A percentile compares a stretch with the other conserved stretches of the same genome.
phyloP scores from a whole-genome alignment of 2,797 vertebrate species.

The Petrocephalus schoutedeni region DNA sequence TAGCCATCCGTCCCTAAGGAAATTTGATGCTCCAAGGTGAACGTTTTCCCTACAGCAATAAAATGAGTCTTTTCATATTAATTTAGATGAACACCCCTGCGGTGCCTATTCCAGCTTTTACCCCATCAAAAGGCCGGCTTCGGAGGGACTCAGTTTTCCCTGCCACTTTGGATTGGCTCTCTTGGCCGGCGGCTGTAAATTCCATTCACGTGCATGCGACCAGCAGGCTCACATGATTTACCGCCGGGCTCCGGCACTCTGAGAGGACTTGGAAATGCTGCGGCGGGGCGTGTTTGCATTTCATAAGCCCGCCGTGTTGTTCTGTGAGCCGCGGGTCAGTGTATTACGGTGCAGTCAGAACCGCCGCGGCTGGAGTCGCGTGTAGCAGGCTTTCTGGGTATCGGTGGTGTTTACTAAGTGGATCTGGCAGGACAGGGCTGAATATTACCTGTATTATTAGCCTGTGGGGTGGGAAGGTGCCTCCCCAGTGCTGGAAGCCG shows the following conservation, averaged over 20 bases:
- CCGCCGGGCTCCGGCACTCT: background rate
- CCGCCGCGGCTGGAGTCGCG: background rate
- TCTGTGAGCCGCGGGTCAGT: background rate
- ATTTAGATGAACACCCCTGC: background rate
- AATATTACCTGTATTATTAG: background rate
- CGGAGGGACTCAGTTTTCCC: background rate
- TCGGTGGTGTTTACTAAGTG: background rate
- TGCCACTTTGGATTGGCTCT: background rate
- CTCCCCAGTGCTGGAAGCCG: background rate
- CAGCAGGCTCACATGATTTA: background rate
- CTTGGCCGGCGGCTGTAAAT: background rate
- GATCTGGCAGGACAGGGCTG: background rate
- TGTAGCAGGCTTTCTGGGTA: background rate
- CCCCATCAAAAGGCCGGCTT: background rate
- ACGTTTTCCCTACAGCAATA: background rate
- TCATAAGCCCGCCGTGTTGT: background rate
- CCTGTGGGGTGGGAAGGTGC: background rate
- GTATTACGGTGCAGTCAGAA: background rate
- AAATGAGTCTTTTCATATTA: background rate
- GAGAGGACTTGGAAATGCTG: background rate
- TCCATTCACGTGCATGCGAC: background rate
- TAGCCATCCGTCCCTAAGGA: background rate
- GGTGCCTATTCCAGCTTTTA: background rate
- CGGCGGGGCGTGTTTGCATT: background rate
- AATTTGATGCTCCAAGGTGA: background rate